These are phyloP conservation scores for Arbacia lixula DNA, from an alignment of 53 echinoderm and acorn worm genomes.

Conservation along the genomic window DNA sequence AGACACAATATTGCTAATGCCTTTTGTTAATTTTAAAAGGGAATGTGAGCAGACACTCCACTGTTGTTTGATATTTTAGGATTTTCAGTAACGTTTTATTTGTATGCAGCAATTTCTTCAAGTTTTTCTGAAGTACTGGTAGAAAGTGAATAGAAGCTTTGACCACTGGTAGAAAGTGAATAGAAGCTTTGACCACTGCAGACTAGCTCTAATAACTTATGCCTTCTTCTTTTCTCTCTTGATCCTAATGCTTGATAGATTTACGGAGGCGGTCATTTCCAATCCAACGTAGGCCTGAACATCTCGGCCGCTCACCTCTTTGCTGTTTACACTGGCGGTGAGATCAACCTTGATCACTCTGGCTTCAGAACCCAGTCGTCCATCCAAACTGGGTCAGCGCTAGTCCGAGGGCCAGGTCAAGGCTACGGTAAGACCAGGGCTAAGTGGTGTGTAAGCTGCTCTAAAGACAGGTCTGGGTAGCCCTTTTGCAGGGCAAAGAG, in stretches of 20 bases:
- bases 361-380: constrained; percentile 72
- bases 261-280: constrained; percentile 90
- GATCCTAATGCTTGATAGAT: constrained; percentile 32
- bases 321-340: constrained; percentile 85
- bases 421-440: constrained; percentile 67
- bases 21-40: too few relatives aligned
- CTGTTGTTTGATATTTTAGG: too few relatives aligned
- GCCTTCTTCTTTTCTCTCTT: not conserved
- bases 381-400: constrained; percentile 61
- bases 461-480: not conserved
- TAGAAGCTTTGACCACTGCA: not conserved
- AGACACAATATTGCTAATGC: too few relatives aligned
- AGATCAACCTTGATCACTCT: constrained; percentile 83
- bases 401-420: constrained; percentile 76
- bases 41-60: too few relatives aligned
- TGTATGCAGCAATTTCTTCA: too few relatives aligned
- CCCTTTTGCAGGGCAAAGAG: too few relatives aligned
- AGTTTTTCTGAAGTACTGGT: too few relatives aligned
- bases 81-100: too few relatives aligned
- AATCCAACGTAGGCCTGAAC: constrained; percentile 81
- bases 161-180: not conserved
- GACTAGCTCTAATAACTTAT: too few relatives aligned
- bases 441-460: not conserved
- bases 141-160: too few relatives aligned
- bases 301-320: constrained; percentile 75